phyloP scores from a whole-genome alignment of 2,113 vertebrate species.

The Odocoileus hemionus region DNA sequence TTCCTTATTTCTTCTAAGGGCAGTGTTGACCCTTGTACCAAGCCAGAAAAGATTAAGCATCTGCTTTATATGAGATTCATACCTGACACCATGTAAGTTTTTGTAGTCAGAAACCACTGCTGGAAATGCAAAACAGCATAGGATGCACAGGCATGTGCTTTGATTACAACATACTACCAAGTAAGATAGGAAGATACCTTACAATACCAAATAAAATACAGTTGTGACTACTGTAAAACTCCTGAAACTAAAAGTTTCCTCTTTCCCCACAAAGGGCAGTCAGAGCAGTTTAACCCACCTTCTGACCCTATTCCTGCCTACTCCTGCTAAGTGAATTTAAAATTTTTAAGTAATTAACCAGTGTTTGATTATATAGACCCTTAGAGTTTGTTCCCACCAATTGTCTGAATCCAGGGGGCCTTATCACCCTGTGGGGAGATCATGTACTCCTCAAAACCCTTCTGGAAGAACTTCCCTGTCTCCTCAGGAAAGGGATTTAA shows the following conservation, averaged over 20 bases:
- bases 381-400: not conserved
- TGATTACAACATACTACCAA: not conserved
- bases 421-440: not conserved
- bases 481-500: not conserved
- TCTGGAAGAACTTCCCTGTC: not conserved
- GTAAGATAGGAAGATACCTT: not conserved
- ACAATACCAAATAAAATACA: not conserved
- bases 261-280: not conserved
- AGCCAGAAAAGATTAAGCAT: slow-evolving; percentile 3
- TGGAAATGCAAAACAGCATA: not conserved
- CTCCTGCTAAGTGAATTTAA: not conserved
- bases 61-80: not conserved
- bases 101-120: not conserved
- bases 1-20: not conserved
- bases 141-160: not conserved
- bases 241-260: not conserved
- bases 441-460: not conserved
- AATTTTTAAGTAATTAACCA: not conserved
- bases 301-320: not conserved
- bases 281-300: not conserved
- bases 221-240: not conserved
- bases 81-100: not conserved
- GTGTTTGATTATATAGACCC: not conserved
- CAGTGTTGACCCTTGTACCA: not conserved
- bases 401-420: not conserved